phyloP scores from a whole-genome alignment of 2,797 vertebrate species.

The Martes flavigula region DNA sequence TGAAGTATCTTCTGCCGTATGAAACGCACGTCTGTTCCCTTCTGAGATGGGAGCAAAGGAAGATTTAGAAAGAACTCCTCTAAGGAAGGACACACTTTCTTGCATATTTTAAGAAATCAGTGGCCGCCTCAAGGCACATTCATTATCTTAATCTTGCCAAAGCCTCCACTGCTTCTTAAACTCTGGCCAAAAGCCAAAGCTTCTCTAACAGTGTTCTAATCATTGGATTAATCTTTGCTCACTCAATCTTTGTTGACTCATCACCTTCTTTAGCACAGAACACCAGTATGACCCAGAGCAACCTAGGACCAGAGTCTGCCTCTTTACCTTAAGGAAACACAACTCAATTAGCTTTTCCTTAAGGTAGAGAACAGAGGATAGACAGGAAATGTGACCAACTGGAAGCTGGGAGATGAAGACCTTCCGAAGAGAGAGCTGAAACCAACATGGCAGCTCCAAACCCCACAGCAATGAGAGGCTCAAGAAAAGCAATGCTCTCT shows the following conservation, averaged over 20 bases:
- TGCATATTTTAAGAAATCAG: conserved; percentile 50
- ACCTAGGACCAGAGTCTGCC: not conserved
- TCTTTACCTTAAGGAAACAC: not conserved
- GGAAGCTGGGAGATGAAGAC: not conserved
- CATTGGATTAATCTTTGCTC: conserved; percentile 14
- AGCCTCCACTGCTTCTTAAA: not conserved
- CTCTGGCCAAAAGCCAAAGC: not conserved
- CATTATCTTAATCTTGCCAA: conserved; percentile 21
- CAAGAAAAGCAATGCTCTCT: not conserved
- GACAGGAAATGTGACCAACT: not conserved
- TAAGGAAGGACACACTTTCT: not conserved
- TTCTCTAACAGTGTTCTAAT: conserved; percentile 3
- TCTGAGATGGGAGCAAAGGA: not conserved
- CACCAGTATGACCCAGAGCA: not conserved
- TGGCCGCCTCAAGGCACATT: not conserved
- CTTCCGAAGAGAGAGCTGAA: not conserved
- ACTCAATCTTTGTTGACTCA: conserved; percentile 13
- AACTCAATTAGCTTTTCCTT: not conserved
- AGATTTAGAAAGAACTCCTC: conserved; percentile 36
- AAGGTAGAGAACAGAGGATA: not conserved
- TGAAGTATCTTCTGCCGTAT: conserved; percentile 51
- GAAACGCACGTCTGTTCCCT: conserved; percentile 40
- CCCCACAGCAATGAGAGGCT: not conserved
- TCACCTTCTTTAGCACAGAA: not conserved
- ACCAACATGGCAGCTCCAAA: not conserved